These are phyloP conservation scores for Botia kubotai DNA, from an alignment of 2,797 vertebrate species.

Conservation along the genomic window DNA sequence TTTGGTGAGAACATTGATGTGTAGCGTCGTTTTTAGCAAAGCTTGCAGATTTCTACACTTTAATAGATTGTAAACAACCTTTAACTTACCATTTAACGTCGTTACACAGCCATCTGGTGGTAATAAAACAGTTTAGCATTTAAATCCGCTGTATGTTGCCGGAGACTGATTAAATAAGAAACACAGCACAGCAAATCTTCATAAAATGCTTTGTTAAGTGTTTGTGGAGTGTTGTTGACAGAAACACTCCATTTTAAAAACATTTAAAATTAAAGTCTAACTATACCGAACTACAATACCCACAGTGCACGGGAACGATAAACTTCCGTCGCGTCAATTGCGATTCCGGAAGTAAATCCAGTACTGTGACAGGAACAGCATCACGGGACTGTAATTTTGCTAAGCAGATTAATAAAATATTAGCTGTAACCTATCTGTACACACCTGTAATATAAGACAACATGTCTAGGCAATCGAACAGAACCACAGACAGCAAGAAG, in stretches of 20 bases:
- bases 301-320: constrained; percentile 20
- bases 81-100: neutral
- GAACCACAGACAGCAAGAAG: constrained; percentile 94
- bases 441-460: constrained; percentile 67
- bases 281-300: constrained; percentile 48
- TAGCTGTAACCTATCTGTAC: constrained; percentile 61
- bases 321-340: constrained; percentile 34
- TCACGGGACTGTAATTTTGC: constrained; percentile 61
- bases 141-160: neutral
- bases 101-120: constrained; percentile 52
- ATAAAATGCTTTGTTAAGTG: neutral
- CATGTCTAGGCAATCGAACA: constrained; percentile 91
- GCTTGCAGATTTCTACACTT: neutral
- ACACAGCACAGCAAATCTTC: neutral
- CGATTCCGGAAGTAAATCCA: constrained; percentile 42
- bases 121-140: neutral
- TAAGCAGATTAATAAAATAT: constrained; percentile 79
- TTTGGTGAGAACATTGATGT: neutral
- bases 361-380: constrained; percentile 46
- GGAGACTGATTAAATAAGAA: neutral
- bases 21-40: neutral
- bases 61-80: neutral
- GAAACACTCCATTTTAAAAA: neutral
- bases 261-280: neutral
- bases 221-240: neutral